These are phyloP conservation scores for Pycnomerus fuliginosus DNA, from an alignment of 2,888 invertebrate genomes.

Conservation along the genomic window DNA sequence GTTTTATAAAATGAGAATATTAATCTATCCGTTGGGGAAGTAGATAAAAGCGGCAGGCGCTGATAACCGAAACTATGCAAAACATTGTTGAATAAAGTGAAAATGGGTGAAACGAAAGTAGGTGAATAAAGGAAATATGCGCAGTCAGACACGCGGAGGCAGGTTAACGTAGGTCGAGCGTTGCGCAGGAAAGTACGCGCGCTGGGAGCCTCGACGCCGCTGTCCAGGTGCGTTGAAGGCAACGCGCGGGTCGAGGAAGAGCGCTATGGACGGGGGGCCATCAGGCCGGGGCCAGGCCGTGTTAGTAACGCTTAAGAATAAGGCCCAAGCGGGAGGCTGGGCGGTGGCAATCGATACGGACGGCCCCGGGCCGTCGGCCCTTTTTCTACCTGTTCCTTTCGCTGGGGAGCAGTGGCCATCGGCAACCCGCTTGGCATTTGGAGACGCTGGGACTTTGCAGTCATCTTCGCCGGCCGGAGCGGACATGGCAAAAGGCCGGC, in stretches of 20 bases:
- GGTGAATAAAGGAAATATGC: background rate
- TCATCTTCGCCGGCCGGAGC: slow-evolving; percentile 48
- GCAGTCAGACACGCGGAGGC: slow-evolving; percentile 6
- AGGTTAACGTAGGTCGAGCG: slow-evolving; percentile 19
- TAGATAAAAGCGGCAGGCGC: too few species aligned
- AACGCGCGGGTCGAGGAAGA: slow-evolving; percentile 38
- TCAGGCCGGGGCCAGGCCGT: slow-evolving; percentile 35
- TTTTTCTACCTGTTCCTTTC: slow-evolving; percentile 45
- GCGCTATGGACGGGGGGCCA: slow-evolving; percentile 13
- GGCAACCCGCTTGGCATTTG: slow-evolving; percentile 44
- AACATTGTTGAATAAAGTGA: too few species aligned
- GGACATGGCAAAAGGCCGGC: slow-evolving; percentile 46
- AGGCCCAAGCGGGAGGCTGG: slow-evolving; percentile 40
- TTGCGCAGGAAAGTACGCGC: slow-evolving; percentile 8
- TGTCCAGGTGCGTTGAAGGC: slow-evolving; percentile 32
- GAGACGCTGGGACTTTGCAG: slow-evolving; percentile 42
- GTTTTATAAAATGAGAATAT: too few species aligned
- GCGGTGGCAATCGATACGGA: slow-evolving; percentile 38
- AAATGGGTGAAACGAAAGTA: background rate
- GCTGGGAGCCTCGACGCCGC: slow-evolving; percentile 28
- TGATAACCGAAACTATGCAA: too few species aligned
- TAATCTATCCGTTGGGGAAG: too few species aligned
- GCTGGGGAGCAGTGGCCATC: slow-evolving; percentile 52
- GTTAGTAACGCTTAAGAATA: too few species aligned
- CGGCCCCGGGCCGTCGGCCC: slow-evolving; percentile 16